A percentile compares a stretch with the other conserved stretches of the same genome.
Conservation (phyloP, 2,888 invertebrate species). For the Aphidoletes aphidimyza region DNA sequence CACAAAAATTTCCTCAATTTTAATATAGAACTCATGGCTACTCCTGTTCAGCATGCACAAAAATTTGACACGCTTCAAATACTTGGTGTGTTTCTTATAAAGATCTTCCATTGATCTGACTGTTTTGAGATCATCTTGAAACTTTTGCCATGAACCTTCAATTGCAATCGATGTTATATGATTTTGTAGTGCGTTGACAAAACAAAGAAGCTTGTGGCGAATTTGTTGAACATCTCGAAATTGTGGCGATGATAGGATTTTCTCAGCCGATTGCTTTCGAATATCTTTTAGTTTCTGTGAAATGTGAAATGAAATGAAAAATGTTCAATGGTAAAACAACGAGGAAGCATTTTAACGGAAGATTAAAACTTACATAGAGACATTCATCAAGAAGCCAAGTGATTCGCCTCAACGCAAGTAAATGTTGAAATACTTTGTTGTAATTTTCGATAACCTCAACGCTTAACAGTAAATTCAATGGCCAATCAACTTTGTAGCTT, state of each 20-base stretch:
- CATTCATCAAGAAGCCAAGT: conserved; percentile 79
- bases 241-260: conserved; percentile 72
- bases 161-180: conserved; percentile 82
- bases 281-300: conserved; percentile 72
- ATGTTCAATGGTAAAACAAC: too few relatives aligned
- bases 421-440: conserved; percentile 78
- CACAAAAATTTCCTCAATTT: conserved; percentile 77
- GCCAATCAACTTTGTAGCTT: conserved; percentile 80
- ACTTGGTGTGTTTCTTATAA: conserved; percentile 77
- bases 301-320: conserved; percentile 28
- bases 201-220: conserved; percentile 80
- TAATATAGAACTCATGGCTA: conserved; percentile 75
- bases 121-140: conserved; percentile 74
- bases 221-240: conserved; percentile 78
- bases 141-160: conserved; percentile 78
- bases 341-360: too few relatives aligned
- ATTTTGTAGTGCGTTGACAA: conserved; percentile 79
- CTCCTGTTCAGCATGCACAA: conserved; percentile 79
- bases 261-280: conserved; percentile 68
- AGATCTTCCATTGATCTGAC: conserved; percentile 78
- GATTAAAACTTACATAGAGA: conserved; percentile 68
- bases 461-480: conserved; percentile 80
- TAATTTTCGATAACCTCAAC: conserved; percentile 77
- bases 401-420: conserved; percentile 80
- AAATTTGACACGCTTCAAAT: conserved; percentile 80